Percentiles rank a stretch among this genome's conserved stretches.
Conservation (phyloP, 2,113 vertebrate species). For the Prunella himalayana region DNA sequence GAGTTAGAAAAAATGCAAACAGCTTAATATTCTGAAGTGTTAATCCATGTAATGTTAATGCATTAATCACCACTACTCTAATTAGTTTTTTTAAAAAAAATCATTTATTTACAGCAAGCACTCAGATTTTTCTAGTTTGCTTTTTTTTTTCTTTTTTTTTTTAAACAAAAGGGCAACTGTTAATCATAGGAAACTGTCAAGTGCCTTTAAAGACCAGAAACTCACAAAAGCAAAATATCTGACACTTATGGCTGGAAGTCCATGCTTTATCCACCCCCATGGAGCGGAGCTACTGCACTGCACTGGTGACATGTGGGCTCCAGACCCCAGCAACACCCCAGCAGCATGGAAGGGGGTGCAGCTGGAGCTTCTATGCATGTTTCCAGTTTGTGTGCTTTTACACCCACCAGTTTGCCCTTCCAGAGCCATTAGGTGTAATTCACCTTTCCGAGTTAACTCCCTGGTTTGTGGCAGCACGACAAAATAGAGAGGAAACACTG, state of each 20-base stretch:
- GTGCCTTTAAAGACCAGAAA: slow-evolving; percentile 41
- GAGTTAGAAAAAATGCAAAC: slow-evolving; percentile 38
- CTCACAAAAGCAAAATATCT: slow-evolving; percentile 26
- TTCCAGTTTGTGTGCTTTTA: not conserved
- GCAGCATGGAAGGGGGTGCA: not conserved
- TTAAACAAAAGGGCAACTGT: slow-evolving; percentile 21
- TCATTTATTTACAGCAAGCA: slow-evolving; percentile 39
- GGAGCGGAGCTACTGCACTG: fast-evolving
- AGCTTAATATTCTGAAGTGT: slow-evolving; percentile 58
- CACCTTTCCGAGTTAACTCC: fast-evolving
- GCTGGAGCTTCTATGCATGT: not conserved
- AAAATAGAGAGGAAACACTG: not conserved
- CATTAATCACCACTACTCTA: slow-evolving; percentile 19
- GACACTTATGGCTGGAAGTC: not conserved
- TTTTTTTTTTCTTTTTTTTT: not conserved
- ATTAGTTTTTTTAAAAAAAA: not conserved
- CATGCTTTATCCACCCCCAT: not conserved
- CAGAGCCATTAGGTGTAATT: not conserved
- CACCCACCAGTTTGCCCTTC: not conserved
- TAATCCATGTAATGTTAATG: slow-evolving; percentile 21
- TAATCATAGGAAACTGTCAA: slow-evolving; percentile 57
- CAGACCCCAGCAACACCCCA: not conserved
- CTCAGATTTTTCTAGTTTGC: not conserved
- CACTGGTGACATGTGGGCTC: not conserved
- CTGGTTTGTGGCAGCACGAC: not conserved